phyloP scores from a whole-genome alignment of 2,888 invertebrate species.

The Gymnoscelis rufifasciata region DNA sequence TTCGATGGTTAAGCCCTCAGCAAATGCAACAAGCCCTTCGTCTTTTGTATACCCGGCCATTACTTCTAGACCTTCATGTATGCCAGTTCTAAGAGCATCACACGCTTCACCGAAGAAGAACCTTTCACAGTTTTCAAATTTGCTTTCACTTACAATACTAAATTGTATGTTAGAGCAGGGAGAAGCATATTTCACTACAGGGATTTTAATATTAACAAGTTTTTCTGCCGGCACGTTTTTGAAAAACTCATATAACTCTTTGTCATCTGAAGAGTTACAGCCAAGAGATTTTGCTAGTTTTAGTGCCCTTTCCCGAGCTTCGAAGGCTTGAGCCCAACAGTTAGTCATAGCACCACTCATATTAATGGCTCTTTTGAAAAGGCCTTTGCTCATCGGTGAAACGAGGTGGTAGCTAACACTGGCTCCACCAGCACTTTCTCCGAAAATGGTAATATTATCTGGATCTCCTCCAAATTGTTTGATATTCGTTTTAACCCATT shows the following conservation, averaged over 20 bases:
- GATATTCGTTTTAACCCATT: conserved; percentile 63
- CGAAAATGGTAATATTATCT: conserved; percentile 63
- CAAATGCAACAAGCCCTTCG: conserved; percentile 73
- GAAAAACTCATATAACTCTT: conserved; percentile 49
- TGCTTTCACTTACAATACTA: conserved; percentile 41
- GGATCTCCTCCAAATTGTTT: conserved; percentile 59
- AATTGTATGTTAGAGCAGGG: conserved; percentile 33
- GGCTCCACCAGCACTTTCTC: conserved; percentile 62
- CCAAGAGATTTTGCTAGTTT: conserved; percentile 47
- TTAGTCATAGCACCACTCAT: conserved; percentile 83
- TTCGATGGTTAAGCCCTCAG: too few species aligned
- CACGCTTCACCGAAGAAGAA: conserved; percentile 45
- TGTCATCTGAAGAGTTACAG: conserved; percentile 44
- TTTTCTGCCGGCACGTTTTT: conserved; percentile 41
- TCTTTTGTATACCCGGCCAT: conserved; percentile 84
- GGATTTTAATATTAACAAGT: conserved; percentile 33
- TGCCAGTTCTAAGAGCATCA: conserved; percentile 63
- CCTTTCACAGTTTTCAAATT: conserved; percentile 45
- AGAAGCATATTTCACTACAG: conserved; percentile 33
- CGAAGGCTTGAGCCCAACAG: conserved; percentile 63
- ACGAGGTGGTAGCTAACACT: conserved; percentile 53
- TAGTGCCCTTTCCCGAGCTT: conserved; percentile 70
- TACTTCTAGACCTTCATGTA: conserved; percentile 77
- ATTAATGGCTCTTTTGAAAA: conserved; percentile 76
- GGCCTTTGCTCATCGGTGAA: conserved; percentile 64